phyloP scores from a whole-genome alignment of 2,888 invertebrate genomes.

The Nymphalis urticae region DNA sequence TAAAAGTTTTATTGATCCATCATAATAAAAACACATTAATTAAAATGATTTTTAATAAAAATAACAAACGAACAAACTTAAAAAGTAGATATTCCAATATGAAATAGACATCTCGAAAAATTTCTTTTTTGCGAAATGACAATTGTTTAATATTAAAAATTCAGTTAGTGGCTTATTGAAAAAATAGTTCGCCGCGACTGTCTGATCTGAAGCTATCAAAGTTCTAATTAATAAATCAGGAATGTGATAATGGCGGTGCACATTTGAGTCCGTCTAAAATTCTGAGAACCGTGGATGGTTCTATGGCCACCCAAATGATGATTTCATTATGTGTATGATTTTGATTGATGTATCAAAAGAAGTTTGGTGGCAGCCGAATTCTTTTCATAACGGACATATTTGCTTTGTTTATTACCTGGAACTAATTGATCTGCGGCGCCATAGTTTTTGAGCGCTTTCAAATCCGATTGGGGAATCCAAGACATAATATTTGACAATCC shows the following conservation, averaged over 20 bases:
- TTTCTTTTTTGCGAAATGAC: conserved; percentile 6
- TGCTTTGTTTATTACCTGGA: conserved; percentile 78
- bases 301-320: conserved; percentile 82
- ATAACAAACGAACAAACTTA: conserved; percentile 3
- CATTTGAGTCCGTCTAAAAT: conserved; percentile 54
- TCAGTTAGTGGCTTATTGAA: conserved; percentile 33
- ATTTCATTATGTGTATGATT: conserved; percentile 82
- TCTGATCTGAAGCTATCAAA: conserved; percentile 48
- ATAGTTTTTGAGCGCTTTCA: conserved; percentile 64
- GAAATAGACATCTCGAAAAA: not conserved
- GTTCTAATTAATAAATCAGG: conserved; percentile 79
- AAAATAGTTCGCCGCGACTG: conserved; percentile 34
- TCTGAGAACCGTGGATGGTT: conserved; percentile 67
- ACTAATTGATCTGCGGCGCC: conserved; percentile 78
- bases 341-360: conserved; percentile 80
- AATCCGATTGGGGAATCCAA: conserved; percentile 45
- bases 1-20: conserved; percentile 30
- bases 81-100: not conserved
- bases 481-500: conserved; percentile 39
- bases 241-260: conserved; percentile 76
- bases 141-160: conserved; percentile 31
- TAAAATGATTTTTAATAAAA: conserved; percentile 8
- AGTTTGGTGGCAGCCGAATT: conserved; percentile 72
- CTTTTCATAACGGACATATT: conserved; percentile 73
- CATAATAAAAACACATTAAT: conserved; percentile 22